A percentile compares a stretch with the other conserved stretches of the same genome.
Conservation (phyloP, 2,888 invertebrate species). For the Ophioninae sp. region DNA sequence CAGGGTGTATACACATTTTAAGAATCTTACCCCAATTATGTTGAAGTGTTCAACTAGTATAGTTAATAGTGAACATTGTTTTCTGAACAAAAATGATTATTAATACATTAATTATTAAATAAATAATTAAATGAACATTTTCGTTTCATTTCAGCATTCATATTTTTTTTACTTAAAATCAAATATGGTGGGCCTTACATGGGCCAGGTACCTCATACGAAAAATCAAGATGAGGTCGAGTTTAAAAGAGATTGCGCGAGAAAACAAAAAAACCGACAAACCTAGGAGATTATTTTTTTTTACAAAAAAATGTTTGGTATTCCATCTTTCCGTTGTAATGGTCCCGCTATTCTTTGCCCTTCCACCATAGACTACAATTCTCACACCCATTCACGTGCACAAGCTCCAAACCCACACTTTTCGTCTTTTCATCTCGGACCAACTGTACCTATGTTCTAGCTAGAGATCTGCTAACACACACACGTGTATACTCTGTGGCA, state of each 20-base stretch:
- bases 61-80: constrained; percentile 62
- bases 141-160: too few relatives aligned
- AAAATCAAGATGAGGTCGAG: constrained; percentile 54
- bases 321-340: constrained; percentile 64
- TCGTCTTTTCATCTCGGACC: constrained; percentile 16
- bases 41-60: too few relatives aligned
- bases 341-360: constrained; percentile 61
- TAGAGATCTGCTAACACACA: constrained; percentile 31
- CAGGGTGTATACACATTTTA: too few relatives aligned
- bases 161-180: too few relatives aligned
- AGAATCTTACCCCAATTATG: too few relatives aligned
- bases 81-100: constrained; percentile 28
- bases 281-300: constrained; percentile 41
- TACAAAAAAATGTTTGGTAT: constrained; percentile 67
- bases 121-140: too few relatives aligned
- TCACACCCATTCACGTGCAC: neutral
- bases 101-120: too few relatives aligned
- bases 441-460: constrained; percentile 24
- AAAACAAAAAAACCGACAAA: constrained; percentile 58
- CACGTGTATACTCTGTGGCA: constrained; percentile 24
- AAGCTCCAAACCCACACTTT: constrained; percentile 48
- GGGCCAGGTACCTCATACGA: too few relatives aligned
- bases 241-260: constrained; percentile 20
- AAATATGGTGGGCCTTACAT: too few relatives aligned
- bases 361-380: too few relatives aligned